phyloP scores from a whole-genome alignment of 2,888 invertebrate species.

The Cordylochernes scorpioides region DNA sequence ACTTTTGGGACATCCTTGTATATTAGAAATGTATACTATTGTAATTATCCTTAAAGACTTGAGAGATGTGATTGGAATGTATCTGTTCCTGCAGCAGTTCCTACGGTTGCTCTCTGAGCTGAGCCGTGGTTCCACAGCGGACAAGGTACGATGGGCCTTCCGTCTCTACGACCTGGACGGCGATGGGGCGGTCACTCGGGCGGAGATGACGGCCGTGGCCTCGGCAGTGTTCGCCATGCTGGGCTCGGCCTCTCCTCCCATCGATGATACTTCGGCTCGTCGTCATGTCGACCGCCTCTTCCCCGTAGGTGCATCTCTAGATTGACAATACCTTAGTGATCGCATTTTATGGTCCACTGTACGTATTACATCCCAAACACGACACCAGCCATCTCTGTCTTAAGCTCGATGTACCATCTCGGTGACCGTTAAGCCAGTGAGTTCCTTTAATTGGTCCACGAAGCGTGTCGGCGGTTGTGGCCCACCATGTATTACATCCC shows the following conservation, averaged over 20 bases:
- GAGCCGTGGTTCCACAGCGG: conserved; percentile 46
- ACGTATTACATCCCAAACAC: too few species aligned
- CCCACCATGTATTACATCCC: too few species aligned
- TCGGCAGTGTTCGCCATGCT: conserved; percentile 69
- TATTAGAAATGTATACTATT: too few species aligned
- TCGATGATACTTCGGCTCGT: conserved; percentile 54
- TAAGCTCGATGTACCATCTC: too few species aligned
- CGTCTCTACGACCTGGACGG: conserved; percentile 70
- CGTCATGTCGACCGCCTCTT: conserved; percentile 77
- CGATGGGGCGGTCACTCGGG: conserved; percentile 55
- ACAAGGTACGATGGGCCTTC: conserved; percentile 85
- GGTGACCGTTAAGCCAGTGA: too few species aligned
- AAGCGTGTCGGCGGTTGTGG: too few species aligned
- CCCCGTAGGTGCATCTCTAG: conserved; percentile 36
- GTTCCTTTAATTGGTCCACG: too few species aligned
- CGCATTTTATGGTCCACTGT: too few species aligned
- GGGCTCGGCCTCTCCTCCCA: conserved; percentile 62
- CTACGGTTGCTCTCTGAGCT: conserved; percentile 73
- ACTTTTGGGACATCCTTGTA: too few species aligned
- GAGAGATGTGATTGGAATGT: too few species aligned
- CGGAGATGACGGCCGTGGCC: conserved; percentile 86
- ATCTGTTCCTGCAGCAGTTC: conserved; percentile 42
- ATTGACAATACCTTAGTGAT: conserved; percentile 1
- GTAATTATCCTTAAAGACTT: too few species aligned
- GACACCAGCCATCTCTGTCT: too few species aligned